Conservation (phyloP, 2,888 invertebrate genomes). For the Lepetodrilus schrolli region DNA sequence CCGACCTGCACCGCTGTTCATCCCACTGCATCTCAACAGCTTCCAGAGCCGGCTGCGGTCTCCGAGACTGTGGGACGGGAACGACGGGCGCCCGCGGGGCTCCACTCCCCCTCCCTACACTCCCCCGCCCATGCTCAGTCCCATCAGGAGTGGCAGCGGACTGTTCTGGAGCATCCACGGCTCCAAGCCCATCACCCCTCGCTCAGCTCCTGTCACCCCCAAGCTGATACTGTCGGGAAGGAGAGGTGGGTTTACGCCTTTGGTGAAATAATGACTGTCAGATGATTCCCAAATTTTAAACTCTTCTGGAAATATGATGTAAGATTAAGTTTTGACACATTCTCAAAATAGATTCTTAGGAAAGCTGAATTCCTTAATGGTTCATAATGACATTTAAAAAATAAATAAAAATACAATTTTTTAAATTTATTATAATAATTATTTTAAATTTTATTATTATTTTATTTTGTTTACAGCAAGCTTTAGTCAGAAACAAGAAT, state of each 20-base stretch:
- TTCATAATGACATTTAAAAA: too few species aligned
- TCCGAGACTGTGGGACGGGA: constrained; percentile 72
- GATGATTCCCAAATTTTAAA: neutral
- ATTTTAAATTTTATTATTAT: too few species aligned
- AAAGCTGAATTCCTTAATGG: too few species aligned
- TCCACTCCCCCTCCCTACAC: constrained; percentile 83
- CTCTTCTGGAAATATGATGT: neutral
- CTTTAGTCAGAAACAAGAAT: constrained; percentile 40
- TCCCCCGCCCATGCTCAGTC: constrained; percentile 94
- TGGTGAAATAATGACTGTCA: neutral
- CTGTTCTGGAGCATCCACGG: constrained; percentile 80
- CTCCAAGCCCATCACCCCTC: constrained; percentile 61
- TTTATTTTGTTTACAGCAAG: constrained; percentile 36
- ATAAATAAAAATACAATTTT: too few species aligned
- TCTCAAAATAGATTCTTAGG: too few species aligned
- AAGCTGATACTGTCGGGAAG: constrained; percentile 39
- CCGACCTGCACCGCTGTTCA: constrained; percentile 76
- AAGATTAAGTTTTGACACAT: neutral
- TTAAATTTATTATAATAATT: too few species aligned
- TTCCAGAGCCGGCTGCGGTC: constrained; percentile 79
- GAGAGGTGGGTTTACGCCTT: constrained; percentile 34
- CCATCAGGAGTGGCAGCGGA: constrained; percentile 90
- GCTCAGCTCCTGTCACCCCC: constrained; percentile 72
- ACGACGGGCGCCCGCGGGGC: constrained; percentile 47
- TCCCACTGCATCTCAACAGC: constrained; percentile 76